Base-by-base conservation (phyloP, 2,113 vertebrate genomes). In the Eubucco bourcierii region DNA sequence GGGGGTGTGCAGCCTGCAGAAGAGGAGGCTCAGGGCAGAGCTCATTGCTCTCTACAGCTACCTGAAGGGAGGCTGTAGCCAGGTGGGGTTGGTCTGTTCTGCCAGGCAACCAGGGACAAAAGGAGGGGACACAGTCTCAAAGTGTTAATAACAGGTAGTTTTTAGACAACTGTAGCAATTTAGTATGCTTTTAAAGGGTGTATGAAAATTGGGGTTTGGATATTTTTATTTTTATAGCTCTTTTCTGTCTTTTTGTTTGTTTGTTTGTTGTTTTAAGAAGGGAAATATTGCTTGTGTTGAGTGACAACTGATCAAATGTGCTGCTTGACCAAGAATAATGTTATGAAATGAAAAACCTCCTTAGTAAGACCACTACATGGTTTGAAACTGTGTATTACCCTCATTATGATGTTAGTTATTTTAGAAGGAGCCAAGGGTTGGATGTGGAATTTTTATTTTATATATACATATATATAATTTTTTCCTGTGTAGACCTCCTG, bases 341-440 rank as follows among this genome's bases (percentile, higher is more conserved):
- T 13, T 52, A 25, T 29, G 24, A 84, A 81, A 66, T 1, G 0
- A 55, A 70, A 55, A 7, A 34, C 34, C 70, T 74, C 15, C 7
- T 75, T 4, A 15, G 3, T 64, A 47, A 64, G 12, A 41, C 2
- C 33, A 3, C 2, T 37, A 3, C 12, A 2, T 14, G 3, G 8
- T 70, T 90, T 65, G 59, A 70, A 96, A 63, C 12, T 7, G 37
- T 37, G 9, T 80, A 31, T 71, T 73, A 39, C 56, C 2, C 2
- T 60, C 24, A 29, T 52, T 68, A 29, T 50, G 56, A 2, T 33
- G 27, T 68, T 47, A 61, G 1, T 2, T 56, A 3, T 90, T 88
- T 79, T 73, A 83, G 80, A 33, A 80, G 7, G 27, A 70, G n/a
- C 7, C 3, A 33, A 37, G 12, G 53, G 3, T 33, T 85, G 20